Base-by-base conservation (phyloP, 2,113 vertebrate genomes). In the Pelecanoides urinatrix region DNA sequence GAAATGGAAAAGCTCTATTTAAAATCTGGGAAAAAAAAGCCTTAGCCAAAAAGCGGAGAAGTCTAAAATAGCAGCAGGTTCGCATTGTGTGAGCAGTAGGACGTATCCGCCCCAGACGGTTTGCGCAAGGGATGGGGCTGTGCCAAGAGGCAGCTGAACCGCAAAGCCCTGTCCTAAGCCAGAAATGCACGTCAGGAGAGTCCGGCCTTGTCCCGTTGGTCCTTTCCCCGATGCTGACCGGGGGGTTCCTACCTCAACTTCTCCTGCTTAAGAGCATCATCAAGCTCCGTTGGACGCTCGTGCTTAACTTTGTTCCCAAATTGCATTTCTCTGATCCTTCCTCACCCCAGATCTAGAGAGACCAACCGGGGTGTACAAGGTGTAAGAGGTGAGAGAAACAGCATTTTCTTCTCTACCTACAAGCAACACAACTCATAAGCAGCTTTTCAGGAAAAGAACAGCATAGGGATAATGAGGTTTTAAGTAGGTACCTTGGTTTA, bases 211-310 rank as follows among this genome's bases (percentile, higher is more conserved):
- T 11, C 27, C 71, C 6, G 0, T 2, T 27, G 1, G 53, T 56
- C 53, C 53, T 30, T 32, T 26, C 62, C 61, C 80, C 5, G 0
- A 3, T 1, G 14, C 65, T 6, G 29, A 2, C 21, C 8, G 0
- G 8, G 16, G 8, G 23, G 36, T 8, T 61, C 83, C 81, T 21
- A 7, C 13, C 36, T 45, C 6, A 8, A 9, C 36, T 6, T 15
- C 17, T n/a, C 19, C 11, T 27, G 15, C 16, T 10, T 1, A 16
- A 19, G 18, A n/a, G 38, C 18, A 13, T 4, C 59, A 21, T 8
- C 27, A 3, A 2, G 34, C 26, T 53, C 26, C 3, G 1, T 1
- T 1, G 0, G 16, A 8, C 5, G 22, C 61, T 45, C 5, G 1
- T 30, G 36, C 38, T 16, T 13, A 4, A 1, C 8, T 47, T 9